Conservation (phyloP, 2,888 invertebrate species). For the Sabellastarte sp. region DNA sequence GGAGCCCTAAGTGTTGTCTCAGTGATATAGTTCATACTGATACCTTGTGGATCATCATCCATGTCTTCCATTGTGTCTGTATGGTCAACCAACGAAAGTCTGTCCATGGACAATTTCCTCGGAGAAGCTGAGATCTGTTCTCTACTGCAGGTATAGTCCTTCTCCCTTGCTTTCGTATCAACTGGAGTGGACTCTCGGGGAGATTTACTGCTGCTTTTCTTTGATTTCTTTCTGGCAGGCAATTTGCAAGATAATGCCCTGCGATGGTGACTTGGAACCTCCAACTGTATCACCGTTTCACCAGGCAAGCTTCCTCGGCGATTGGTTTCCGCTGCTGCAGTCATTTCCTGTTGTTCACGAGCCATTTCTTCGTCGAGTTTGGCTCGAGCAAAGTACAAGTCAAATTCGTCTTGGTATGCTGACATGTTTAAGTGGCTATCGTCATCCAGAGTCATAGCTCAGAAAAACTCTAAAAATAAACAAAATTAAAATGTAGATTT, state of each 20-base stretch:
- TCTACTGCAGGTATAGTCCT: neutral
- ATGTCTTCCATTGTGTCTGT: neutral
- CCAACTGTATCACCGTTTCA: neutral
- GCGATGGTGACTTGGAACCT: neutral
- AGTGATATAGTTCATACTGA: neutral
- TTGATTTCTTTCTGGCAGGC: neutral
- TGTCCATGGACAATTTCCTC: neutral
- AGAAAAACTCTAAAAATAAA: too few relatives aligned
- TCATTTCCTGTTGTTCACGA: neutral
- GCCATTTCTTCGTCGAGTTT: neutral
- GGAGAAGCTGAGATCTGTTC: neutral
- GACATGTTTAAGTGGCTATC: too few relatives aligned
- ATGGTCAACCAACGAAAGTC: neutral
- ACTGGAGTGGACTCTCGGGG: neutral
- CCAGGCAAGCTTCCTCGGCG: neutral
- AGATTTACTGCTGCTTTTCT: neutral
- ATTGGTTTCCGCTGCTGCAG: neutral
- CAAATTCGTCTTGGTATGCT: neutral
- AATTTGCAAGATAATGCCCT: neutral
- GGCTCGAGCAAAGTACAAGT: neutral
- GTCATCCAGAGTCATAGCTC: too few relatives aligned
- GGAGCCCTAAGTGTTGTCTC: conserved; percentile 2
- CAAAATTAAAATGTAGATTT: too few relatives aligned
- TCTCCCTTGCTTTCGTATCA: neutral
- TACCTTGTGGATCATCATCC: too few relatives aligned